Conservation (phyloP, 2,888 invertebrate genomes). For the Cryptocephalus moraei region DNA sequence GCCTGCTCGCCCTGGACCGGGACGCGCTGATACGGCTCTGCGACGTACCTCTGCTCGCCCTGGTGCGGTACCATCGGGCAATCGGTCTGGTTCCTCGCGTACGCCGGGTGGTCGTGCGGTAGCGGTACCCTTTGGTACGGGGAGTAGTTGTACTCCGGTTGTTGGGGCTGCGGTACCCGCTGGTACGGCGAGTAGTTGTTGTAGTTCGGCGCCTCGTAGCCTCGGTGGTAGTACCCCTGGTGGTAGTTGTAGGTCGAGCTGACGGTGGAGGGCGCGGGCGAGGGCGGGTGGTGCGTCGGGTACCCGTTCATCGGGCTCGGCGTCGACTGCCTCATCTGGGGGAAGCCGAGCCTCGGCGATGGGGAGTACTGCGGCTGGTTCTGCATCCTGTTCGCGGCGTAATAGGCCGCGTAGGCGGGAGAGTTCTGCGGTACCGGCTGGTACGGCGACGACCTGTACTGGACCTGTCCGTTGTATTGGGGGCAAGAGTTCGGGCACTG, state of each 20-base stretch:
- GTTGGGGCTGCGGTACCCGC: background rate
- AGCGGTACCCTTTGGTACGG: slow-evolving; percentile 24
- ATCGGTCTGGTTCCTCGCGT: background rate
- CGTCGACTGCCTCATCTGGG: slow-evolving; percentile 19
- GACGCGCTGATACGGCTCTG: background rate
- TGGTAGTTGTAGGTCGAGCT: slow-evolving; percentile 22
- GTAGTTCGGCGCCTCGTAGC: slow-evolving; percentile 10
- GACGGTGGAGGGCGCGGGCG: slow-evolving; percentile 26
- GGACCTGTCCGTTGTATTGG: slow-evolving; percentile 5
- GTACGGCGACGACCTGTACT: slow-evolving; percentile 28
- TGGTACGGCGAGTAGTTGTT: background rate
- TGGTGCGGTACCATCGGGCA: background rate
- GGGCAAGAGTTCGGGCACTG: slow-evolving; percentile 8
- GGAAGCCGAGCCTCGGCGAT: slow-evolving; percentile 10
- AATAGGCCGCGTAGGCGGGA: slow-evolving; percentile 4
- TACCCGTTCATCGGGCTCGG: slow-evolving; percentile 19
- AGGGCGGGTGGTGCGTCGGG: slow-evolving; percentile 29
- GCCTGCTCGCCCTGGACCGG: background rate
- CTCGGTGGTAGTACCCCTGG: slow-evolving; percentile 12
- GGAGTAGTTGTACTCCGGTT: slow-evolving; percentile 11
- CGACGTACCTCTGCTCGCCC: background rate
- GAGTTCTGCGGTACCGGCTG: slow-evolving; percentile 24
- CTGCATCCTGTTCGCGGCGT: background rate
- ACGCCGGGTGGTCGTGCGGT: slow-evolving; percentile 10
- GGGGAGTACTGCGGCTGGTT: slow-evolving; percentile 10